Evolutionary conservation across 2,797 vertebrate species (phyloP).

Genomic region (Gymnoscopelus braueri): DNA sequence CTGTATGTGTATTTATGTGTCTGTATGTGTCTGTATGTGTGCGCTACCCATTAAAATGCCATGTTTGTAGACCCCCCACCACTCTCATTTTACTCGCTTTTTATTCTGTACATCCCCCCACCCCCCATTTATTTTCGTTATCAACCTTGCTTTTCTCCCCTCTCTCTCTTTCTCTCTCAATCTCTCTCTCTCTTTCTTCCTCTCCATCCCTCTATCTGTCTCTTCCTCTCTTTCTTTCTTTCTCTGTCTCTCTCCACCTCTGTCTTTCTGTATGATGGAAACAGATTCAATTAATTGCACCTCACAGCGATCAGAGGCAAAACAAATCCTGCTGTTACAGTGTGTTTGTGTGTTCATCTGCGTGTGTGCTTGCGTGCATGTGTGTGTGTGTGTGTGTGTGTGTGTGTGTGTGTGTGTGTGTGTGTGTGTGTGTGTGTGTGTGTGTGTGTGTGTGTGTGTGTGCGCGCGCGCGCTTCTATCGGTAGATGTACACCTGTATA

Average conservation of each 20-base stretch:
- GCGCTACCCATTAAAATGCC: not conserved
- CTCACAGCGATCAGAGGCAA: constrained; percentile 18
- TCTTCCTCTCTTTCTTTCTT: not conserved
- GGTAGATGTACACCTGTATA: no score
- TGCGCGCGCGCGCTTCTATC: no score
- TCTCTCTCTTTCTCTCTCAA: not conserved
- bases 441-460: not conserved
- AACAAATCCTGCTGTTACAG: constrained; percentile 14
- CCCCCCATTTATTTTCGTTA: not conserved
- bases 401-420: not conserved
- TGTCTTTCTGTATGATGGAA: constrained; percentile 11
- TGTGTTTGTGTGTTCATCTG: not conserved
- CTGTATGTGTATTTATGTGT: not conserved
- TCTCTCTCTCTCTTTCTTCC: not conserved
- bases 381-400: not conserved
- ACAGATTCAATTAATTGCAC: constrained; percentile 15
- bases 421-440: not conserved
- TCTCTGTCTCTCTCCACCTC: not conserved
- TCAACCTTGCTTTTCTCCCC: not conserved
- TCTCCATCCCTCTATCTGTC: not conserved
- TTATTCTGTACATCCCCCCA: not conserved
- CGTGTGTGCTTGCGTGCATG: not conserved
- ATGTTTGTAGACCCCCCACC: not conserved
- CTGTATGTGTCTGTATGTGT: not conserved
- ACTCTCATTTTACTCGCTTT: not conserved